Percentiles rank a stretch among this genome's conserved stretches.
These are phyloP conservation scores for Regulus satrapa DNA, from an alignment of 2,113 vertebrate species.

Conservation along the genomic window DNA sequence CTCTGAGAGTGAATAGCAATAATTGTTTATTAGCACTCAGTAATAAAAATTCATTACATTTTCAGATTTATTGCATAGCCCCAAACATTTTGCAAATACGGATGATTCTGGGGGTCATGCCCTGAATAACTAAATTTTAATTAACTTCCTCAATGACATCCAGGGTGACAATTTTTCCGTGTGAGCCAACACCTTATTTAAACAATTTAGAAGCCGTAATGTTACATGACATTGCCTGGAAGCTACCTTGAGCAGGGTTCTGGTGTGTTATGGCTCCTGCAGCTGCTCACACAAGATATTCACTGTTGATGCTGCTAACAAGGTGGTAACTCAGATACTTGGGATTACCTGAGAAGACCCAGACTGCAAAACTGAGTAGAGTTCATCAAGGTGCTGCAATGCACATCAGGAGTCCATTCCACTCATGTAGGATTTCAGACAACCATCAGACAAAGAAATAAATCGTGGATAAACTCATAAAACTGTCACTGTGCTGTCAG, in stretches of 20 bases:
- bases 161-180: background rate
- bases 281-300: background rate
- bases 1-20: background rate
- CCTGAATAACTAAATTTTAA: background rate
- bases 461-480: background rate
- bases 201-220: background rate
- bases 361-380: background rate
- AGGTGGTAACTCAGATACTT: background rate
- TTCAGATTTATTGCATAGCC: background rate
- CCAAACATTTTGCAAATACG: background rate
- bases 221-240: background rate
- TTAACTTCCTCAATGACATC: background rate
- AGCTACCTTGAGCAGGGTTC: background rate
- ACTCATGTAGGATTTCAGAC: background rate
- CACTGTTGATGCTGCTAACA: background rate
- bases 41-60: background rate
- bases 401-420: fast-evolving
- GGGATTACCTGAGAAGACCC: background rate
- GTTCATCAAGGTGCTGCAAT: background rate
- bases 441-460: background rate
- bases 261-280: background rate
- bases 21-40: background rate
- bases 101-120: fast-evolving
- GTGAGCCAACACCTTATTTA: background rate
- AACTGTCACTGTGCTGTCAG: background rate